These are phyloP conservation scores for Melanchra persicariae DNA, from an alignment of 2,888 invertebrate genomes.

Conservation along the genomic window DNA sequence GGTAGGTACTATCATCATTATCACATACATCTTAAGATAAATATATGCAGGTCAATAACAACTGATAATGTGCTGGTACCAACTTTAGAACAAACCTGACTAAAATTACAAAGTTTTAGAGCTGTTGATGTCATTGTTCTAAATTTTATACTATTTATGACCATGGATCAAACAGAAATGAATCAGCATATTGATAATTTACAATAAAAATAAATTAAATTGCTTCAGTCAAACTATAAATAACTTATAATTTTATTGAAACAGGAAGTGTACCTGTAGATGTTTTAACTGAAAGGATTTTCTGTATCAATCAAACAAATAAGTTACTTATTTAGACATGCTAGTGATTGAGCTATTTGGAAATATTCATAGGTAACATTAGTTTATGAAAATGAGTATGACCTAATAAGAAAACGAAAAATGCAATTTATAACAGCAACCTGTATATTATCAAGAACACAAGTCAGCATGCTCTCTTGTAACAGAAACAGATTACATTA, in stretches of 20 bases:
- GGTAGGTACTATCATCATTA: no score
- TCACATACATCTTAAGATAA: not conserved
- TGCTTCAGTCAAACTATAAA: not conserved
- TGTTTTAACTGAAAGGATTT: slow-evolving; percentile 1
- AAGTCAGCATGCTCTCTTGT: slow-evolving; percentile 13
- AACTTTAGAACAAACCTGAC: not conserved
- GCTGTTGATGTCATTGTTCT: slow-evolving; percentile 5
- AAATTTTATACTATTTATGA: not conserved
- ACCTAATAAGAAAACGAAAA: slow-evolving; percentile 12
- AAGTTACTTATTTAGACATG: not conserved
- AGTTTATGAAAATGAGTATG: slow-evolving; percentile 8
- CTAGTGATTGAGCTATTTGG: not conserved
- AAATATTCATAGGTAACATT: not conserved
- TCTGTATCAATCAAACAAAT: not conserved
- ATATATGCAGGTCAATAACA: not conserved
- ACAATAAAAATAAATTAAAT: not conserved
- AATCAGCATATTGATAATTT: slow-evolving; percentile 11
- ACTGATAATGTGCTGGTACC: not conserved
- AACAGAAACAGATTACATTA: slow-evolving; percentile 34
- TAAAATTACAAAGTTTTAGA: not conserved
- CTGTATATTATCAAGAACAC: not conserved
- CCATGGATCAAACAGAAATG: not conserved
- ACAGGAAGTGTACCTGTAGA: not conserved
- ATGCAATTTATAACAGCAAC: not conserved
- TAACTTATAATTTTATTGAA: not conserved